A percentile compares a stretch with the other conserved stretches of the same genome.
These are phyloP conservation scores for Endomychus coccineus DNA, from an alignment of 2,888 invertebrate species.

Conservation along the genomic window DNA sequence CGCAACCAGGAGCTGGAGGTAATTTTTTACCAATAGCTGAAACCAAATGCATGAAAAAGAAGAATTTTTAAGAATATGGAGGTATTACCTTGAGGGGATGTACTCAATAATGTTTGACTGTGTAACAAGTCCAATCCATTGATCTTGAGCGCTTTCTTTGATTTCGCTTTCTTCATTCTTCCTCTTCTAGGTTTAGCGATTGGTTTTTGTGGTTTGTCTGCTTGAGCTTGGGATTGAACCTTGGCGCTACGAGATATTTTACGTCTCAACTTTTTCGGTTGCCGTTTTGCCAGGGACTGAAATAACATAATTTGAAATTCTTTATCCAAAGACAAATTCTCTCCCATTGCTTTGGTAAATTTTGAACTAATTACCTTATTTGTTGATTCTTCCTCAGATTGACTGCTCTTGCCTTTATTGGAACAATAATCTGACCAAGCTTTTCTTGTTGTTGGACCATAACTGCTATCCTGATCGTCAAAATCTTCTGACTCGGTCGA, in stretches of 20 bases:
- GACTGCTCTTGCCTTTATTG: conserved; percentile 54
- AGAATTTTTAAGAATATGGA: background rate
- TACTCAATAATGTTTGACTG: conserved; percentile 81
- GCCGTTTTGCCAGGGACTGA: conserved; percentile 31
- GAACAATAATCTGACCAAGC: conserved; percentile 71
- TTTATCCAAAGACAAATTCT: background rate
- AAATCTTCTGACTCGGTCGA: conserved; percentile 41
- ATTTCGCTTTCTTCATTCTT: conserved; percentile 53
- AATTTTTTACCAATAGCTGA: conserved; percentile 59
- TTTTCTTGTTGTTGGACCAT: conserved; percentile 62
- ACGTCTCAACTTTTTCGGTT: conserved; percentile 43
- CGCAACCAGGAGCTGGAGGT: conserved; percentile 85
- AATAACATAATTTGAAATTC: conserved; percentile 9
- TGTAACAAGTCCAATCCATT: conserved; percentile 83
- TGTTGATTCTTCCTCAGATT: conserved; percentile 57
- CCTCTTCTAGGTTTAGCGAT: conserved; percentile 48
- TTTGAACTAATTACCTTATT: conserved; percentile 10
- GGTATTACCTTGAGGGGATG: conserved; percentile 59
- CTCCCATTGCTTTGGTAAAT: background rate
- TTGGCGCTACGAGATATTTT: conserved; percentile 48
- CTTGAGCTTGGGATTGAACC: conserved; percentile 30
- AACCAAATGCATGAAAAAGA: conserved; percentile 16
- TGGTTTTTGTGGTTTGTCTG: conserved; percentile 36
- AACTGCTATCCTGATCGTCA: conserved; percentile 43
- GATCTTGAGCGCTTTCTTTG: conserved; percentile 66